Conservation (phyloP, 2,797 vertebrate species). For the Acestrorhynchus altus region DNA sequence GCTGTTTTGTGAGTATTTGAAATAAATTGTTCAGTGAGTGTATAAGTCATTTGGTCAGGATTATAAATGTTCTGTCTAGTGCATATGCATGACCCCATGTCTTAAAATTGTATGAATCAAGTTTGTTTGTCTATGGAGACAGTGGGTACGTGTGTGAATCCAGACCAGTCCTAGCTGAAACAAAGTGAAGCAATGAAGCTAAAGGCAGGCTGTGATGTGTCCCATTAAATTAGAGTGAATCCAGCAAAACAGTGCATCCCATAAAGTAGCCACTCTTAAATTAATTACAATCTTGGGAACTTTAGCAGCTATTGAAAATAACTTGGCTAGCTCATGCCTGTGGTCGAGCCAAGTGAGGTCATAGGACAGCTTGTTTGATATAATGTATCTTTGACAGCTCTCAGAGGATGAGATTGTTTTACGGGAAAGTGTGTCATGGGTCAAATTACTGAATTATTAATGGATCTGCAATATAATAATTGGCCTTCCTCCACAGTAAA, state of each 20-base stretch:
- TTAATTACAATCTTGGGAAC: conserved; percentile 35
- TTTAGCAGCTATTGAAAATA: conserved; percentile 39
- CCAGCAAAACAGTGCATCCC: conserved; percentile 24
- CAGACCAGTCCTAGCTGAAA: conserved; percentile 7
- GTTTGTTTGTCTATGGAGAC: conserved; percentile 35
- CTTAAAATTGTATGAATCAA: conserved; percentile 31
- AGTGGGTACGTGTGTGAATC: conserved; percentile 37
- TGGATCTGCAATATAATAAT: conserved; percentile 46
- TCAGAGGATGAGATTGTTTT: conserved; percentile 48
- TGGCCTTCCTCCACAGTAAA: conserved; percentile 29
- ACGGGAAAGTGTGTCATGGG: conserved; percentile 51
- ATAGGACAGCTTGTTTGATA: conserved; percentile 45
- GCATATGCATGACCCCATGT: neutral
- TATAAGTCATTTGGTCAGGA: neutral
- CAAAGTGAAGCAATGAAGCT: neutral
- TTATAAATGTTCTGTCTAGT: neutral
- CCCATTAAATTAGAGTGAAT: conserved; percentile 22
- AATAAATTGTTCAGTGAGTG: too few relatives aligned
- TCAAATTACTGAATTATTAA: conserved; percentile 53
- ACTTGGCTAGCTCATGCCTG: conserved; percentile 6
- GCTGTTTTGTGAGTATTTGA: too few relatives aligned
- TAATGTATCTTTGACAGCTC: conserved; percentile 50
- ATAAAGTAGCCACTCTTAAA: conserved; percentile 28
- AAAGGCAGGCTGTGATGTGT: conserved; percentile 4
- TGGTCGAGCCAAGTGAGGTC: conserved; percentile 32